Evolutionary conservation across 1,140 invertebrate genomes (phyloP).

Genomic region (Rhagoletis pomonella): DNA sequence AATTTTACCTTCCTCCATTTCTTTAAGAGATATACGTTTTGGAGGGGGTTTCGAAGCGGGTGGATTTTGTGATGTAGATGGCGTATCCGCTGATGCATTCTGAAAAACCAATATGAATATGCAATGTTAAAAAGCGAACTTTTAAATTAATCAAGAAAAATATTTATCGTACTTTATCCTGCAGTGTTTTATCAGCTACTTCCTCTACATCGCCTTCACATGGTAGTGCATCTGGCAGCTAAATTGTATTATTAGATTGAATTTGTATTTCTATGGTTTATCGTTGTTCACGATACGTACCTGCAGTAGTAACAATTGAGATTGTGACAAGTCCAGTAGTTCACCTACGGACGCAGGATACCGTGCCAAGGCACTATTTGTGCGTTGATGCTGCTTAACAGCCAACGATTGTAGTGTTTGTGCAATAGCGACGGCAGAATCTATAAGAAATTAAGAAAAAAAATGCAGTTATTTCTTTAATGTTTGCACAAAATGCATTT

Average conservation of each 20-base stretch:
- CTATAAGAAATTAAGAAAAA: neutral
- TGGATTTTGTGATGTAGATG: conserved; percentile 52
- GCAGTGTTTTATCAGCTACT: neutral
- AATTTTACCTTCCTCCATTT: conserved; percentile 77
- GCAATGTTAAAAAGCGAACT: neutral
- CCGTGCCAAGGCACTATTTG: conserved; percentile 63
- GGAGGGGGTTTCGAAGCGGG: conserved; percentile 53
- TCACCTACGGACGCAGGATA: conserved; percentile 64
- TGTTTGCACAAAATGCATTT: neutral
- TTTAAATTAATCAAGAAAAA: neutral
- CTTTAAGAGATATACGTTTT: conserved; percentile 56
- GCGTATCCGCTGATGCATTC: neutral
- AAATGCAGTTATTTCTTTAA: neutral
- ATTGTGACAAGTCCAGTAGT: conserved; percentile 61
- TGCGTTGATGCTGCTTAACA: conserved; percentile 57
- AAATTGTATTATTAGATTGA: conserved; percentile 34
- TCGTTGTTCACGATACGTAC: conserved; percentile 40
- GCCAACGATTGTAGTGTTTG: conserved; percentile 62
- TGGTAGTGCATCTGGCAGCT: conserved; percentile 76
- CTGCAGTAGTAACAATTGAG: conserved; percentile 70
- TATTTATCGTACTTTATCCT: neutral
- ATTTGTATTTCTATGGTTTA: neutral
- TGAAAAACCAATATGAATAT: neutral
- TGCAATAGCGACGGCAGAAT: conserved; percentile 62
- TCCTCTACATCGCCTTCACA: conserved; percentile 69